Percentiles rank a stretch among this genome's conserved stretches.
Conservation (phyloP, 2,888 invertebrate genomes). For the Ornithoptera priamus region DNA sequence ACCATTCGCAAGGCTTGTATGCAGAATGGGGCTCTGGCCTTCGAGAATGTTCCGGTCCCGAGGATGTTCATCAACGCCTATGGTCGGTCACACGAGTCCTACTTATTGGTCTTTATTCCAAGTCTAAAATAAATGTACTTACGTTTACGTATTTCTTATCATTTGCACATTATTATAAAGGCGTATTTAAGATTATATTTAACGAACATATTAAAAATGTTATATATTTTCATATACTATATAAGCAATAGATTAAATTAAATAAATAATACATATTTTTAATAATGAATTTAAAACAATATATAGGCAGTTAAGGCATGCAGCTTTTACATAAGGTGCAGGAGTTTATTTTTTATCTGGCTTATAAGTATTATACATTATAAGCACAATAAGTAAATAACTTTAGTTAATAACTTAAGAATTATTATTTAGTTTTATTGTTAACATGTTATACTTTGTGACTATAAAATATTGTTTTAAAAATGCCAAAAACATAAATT, state of each 20-base stretch:
- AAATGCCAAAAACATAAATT: background rate
- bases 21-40: no score
- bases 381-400: background rate
- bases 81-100: no score
- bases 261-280: background rate
- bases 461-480: background rate
- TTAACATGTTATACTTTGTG: background rate
- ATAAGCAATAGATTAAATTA: background rate
- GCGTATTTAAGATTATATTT: no score
- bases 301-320: slow-evolving; percentile 16
- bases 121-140: no score
- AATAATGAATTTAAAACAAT: background rate
- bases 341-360: background rate
- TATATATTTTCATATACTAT: background rate
- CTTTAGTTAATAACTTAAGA: background rate
- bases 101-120: no score
- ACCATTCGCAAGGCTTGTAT: no score
- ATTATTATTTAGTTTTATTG: background rate
- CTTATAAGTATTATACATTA: background rate
- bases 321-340: slow-evolving; percentile 3
- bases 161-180: no score
- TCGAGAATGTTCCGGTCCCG: no score
- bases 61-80: no score
- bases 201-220: no score
- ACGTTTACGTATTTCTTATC: no score